Percentiles rank a stretch among this genome's conserved stretches.
phyloP scores from a whole-genome alignment of 2,797 vertebrate genomes.

The Sardinella longiceps region DNA sequence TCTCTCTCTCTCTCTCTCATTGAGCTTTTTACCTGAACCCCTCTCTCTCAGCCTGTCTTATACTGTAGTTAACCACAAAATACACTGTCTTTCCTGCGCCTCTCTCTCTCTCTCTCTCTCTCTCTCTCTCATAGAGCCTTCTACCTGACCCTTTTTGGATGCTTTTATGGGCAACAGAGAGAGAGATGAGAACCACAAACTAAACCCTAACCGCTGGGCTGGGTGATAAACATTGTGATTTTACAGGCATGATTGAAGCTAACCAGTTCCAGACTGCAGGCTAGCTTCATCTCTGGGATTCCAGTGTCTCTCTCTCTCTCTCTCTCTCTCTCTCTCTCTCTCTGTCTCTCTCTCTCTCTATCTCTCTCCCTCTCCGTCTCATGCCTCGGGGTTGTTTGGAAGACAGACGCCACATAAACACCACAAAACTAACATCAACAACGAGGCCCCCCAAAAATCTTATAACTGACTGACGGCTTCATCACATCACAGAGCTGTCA shows the following conservation, averaged over 20 bases:
- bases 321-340: too few relatives aligned
- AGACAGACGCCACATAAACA: conserved; percentile 1
- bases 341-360: too few relatives aligned
- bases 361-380: neutral
- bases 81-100: neutral
- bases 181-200: too few relatives aligned
- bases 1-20: too few relatives aligned
- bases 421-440: conserved; percentile 3
- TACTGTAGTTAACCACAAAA: neutral
- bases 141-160: too few relatives aligned
- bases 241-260: neutral
- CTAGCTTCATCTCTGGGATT: conserved; percentile 8
- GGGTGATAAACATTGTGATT: neutral
- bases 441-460: neutral
- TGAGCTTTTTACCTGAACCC: too few relatives aligned
- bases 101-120: too few relatives aligned
- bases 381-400: neutral
- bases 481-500: conserved; percentile 38
- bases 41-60: too few relatives aligned
- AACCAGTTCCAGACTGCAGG: neutral
- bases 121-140: too few relatives aligned
- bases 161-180: too few relatives aligned
- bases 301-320: neutral
- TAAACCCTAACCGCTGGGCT: neutral
- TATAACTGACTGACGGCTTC: conserved; percentile 26